phyloP scores from a whole-genome alignment of 2,888 invertebrate species.

The Tipula vernalis region DNA sequence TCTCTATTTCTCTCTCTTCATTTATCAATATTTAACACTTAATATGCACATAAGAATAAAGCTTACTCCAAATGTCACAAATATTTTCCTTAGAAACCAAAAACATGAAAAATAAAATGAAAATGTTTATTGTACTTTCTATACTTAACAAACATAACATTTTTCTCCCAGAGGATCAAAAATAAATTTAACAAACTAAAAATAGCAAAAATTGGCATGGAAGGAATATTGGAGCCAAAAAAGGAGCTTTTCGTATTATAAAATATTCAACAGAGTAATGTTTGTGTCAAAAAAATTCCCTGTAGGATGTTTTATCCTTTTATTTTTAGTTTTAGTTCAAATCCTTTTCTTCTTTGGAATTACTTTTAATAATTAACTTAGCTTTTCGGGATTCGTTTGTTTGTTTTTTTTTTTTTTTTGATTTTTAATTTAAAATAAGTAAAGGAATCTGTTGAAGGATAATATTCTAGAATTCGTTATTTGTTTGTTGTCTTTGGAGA shows the following conservation, averaged over 20 bases:
- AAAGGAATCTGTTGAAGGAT: not conserved
- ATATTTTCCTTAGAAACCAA: not conserved
- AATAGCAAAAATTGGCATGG: not conserved
- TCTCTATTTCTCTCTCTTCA: not conserved
- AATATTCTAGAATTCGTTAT: not conserved
- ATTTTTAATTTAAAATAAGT: not conserved
- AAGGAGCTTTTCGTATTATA: not conserved
- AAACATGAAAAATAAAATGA: not conserved
- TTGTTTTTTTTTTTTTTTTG: not conserved
- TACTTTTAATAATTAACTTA: not conserved
- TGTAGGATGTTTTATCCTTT: not conserved
- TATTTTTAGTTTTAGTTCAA: not conserved
- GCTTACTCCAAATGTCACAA: not conserved
- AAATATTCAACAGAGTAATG: not conserved
- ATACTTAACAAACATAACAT: not conserved
- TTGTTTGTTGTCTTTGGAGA: not conserved
- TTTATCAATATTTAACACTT: not conserved
- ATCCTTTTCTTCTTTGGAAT: not conserved
- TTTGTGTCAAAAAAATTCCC: not conserved
- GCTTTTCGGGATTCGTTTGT: not conserved
- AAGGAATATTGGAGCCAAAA: not conserved
- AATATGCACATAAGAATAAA: not conserved
- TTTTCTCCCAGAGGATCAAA: not conserved
- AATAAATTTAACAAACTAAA: not conserved
- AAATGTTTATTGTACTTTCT: not conserved